These are phyloP conservation scores for Sitta carolinensis DNA, from an alignment of 2,797 vertebrate genomes.

Conservation along the genomic window DNA sequence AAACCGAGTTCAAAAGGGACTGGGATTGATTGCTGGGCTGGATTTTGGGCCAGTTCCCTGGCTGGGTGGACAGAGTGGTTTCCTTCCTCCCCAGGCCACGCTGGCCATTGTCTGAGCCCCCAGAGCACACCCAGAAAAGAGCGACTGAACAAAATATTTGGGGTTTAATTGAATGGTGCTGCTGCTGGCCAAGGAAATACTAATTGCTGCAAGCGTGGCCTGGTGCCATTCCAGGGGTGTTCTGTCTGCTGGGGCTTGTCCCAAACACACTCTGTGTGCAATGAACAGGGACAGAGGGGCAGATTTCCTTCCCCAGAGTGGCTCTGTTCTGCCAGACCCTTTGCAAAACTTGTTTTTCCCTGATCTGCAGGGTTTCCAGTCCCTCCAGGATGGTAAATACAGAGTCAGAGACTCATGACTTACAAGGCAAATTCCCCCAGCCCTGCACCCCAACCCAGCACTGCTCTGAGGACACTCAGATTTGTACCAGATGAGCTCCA, in stretches of 20 bases:
- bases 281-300: background rate
- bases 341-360: background rate
- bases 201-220: background rate
- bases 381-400: background rate
- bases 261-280: background rate
- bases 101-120: conserved; percentile 44
- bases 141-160: conserved; percentile 12
- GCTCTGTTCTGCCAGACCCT: background rate
- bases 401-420: background rate
- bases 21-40: background rate
- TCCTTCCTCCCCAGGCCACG: conserved; percentile 23
- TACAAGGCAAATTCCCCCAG: background rate
- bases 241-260: background rate
- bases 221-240: background rate
- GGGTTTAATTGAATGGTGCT: conserved; percentile 20
- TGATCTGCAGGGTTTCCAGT: background rate
- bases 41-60: background rate
- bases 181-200: background rate
- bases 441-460: background rate
- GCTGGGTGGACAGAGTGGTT: conserved; percentile 34
- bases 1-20: background rate
- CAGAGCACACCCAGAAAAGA: conserved; percentile 10
- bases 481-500: background rate
- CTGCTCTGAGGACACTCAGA: background rate
- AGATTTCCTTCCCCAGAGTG: background rate